Evolutionary conservation across 2,888 invertebrate species (phyloP).

Genomic region (Trachelus stipa): DNA sequence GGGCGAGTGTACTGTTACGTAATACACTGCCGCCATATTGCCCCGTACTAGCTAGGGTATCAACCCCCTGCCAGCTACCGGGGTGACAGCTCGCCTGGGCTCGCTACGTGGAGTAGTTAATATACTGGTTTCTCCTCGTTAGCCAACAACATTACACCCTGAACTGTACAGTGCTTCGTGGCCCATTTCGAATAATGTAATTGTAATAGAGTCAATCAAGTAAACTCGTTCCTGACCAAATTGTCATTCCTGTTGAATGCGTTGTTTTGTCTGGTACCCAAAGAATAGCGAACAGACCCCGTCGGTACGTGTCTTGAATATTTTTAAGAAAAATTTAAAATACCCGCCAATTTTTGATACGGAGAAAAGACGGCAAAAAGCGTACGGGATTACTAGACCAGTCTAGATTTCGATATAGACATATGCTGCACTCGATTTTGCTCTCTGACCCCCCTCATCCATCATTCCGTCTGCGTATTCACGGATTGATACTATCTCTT

Average conservation of each 20-base stretch:
- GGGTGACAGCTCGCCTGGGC: constrained; percentile 40
- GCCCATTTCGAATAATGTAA: constrained; percentile 30
- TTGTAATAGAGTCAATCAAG: constrained; percentile 34
- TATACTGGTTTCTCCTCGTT: constrained; percentile 60
- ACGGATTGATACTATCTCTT: not conserved
- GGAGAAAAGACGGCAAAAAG: not conserved
- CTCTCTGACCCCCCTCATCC: not conserved
- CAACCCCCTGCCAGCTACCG: constrained; percentile 33
- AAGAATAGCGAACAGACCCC: not conserved
- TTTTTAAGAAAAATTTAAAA: not conserved
- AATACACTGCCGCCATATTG: constrained; percentile 55
- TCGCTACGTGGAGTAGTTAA: constrained; percentile 46
- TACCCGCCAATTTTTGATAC: not conserved
- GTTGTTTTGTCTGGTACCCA: not conserved
- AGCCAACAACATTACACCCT: constrained; percentile 28
- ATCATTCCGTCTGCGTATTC: not conserved
- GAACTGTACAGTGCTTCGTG: not conserved
- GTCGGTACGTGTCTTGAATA: not conserved
- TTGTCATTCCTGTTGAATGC: not conserved
- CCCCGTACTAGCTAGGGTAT: constrained; percentile 42
- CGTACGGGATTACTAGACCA: not conserved
- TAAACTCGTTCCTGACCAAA: not conserved
- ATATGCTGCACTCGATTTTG: not conserved
- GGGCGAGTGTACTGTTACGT: constrained; percentile 52
- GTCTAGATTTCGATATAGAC: not conserved